Base-by-base conservation (phyloP, 2,888 invertebrate genomes). In the Prosopocoilus inquinatus region DNA sequence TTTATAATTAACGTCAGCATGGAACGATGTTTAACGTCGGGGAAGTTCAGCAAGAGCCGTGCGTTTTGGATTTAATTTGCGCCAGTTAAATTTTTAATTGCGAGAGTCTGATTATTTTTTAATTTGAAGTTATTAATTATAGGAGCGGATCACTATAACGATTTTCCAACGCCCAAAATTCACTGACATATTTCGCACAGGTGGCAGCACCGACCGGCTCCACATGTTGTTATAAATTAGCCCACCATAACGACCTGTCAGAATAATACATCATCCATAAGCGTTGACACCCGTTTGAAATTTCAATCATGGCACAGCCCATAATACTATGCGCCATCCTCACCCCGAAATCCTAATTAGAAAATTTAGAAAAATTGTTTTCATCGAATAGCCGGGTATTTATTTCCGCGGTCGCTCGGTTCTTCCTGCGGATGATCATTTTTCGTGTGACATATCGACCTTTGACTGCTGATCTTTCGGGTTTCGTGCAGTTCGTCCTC, bases 231-330 rank as follows among this genome's bases (percentile, higher is more conserved):
- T 62, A 62, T 63, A 62, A 64, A 63, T 63, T 63, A 63, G 58
- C 56, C 58, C 57, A 49, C 49, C 55, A 60, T 61, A 62, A 62
- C 61, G 59, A 63, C 43, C 48, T 47, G 49, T 49, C 49, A 48
- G 32, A 51, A 62, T 62, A 60, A 63, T 64, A 60, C 56, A 64
- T 64, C 64, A 64, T 58, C 52, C 58, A 59, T 59, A 58, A 61
- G 57, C 60, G 61, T 56, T 63, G 63, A 61, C 60, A 60, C 35
- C 32, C 61, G 63, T 62, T 60, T 64, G 65, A 62, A 64, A 65
- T 65, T 64, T 65, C 63, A 64, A 62, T 64, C 60, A 38, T 34
- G 38, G 15, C n/a, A 43, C 20, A 43, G 20, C 20, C 20, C 20
- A 28, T 28, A 28, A 28, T 28, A 28, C 5, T n/a, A n/a, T n/a